phyloP scores from a whole-genome alignment of 64 coral and sea anemone genomes.

The Pachyseris speciosa region DNA sequence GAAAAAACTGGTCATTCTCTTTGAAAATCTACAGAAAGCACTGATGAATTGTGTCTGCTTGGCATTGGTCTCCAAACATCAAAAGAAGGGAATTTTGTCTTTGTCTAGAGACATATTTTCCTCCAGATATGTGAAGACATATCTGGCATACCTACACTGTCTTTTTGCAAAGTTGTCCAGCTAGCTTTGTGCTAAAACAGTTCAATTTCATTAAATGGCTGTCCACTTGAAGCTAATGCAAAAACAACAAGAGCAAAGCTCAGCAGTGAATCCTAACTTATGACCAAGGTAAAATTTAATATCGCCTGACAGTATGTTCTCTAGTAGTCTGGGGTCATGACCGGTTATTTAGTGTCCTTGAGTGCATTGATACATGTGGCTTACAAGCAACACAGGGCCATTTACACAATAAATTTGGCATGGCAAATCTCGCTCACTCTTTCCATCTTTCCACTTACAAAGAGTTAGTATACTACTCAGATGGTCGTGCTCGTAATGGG shows the following conservation, averaged over 20 bases:
- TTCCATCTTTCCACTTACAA: constrained; percentile 63
- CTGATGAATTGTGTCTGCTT: neutral
- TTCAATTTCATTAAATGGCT: constrained; percentile 16
- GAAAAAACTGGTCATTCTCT: constrained; percentile 17
- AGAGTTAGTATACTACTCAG: neutral
- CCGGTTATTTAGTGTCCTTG: constrained; percentile 14
- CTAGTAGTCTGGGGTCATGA: constrained; percentile 25
- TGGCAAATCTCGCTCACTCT: constrained; percentile 37
- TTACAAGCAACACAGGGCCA: constrained; percentile 38
- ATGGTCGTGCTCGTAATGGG: constrained; percentile 8
- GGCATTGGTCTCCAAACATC: neutral
- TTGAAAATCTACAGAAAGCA: constrained; percentile 3
- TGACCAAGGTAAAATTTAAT: neutral
- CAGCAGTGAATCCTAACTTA: neutral
- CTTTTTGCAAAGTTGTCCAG: constrained; percentile 18
- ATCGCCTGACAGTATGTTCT: constrained; percentile 24
- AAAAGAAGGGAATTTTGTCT: constrained; percentile 10
- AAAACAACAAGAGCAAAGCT: constrained; percentile 28
- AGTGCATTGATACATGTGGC: constrained; percentile 36
- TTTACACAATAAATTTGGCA: constrained; percentile 19
- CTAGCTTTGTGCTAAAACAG: constrained; percentile 19
- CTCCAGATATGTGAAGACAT: neutral
- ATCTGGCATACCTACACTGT: constrained; percentile 16
- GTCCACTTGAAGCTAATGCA: constrained; percentile 28
- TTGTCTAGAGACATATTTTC: neutral